Conservation (phyloP, 2,888 invertebrate genomes). For the Idaea aversata region DNA sequence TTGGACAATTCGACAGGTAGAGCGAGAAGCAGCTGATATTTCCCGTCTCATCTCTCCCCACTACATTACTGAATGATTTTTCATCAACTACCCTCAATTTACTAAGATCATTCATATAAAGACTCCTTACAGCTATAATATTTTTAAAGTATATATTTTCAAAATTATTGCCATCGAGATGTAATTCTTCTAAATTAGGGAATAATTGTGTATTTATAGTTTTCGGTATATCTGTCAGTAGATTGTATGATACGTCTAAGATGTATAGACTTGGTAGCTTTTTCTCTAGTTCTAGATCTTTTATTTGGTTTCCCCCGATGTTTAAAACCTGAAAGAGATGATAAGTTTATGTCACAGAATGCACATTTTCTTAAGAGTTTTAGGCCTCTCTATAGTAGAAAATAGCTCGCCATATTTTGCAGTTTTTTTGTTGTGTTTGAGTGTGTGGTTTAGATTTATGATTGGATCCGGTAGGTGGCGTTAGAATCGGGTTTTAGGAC, state of each 20-base stretch:
- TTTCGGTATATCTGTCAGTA: conserved; percentile 66
- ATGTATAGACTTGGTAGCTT: conserved; percentile 65
- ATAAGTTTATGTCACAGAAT: not conserved
- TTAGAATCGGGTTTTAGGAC: too few relatives aligned
- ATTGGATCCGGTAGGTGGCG: too few relatives aligned
- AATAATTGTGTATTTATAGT: conserved; percentile 61
- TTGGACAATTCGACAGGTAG: conserved; percentile 68
- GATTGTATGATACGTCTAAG: conserved; percentile 77
- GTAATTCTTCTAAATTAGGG: conserved; percentile 70
- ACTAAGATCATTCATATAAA: conserved; percentile 67
- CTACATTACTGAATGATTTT: conserved; percentile 73
- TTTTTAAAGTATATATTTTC: conserved; percentile 68
- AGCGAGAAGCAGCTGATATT: conserved; percentile 68
- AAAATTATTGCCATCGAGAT: conserved; percentile 78
- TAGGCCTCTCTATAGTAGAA: too few relatives aligned
- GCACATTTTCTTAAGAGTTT: too few relatives aligned
- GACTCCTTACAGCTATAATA: conserved; percentile 61
- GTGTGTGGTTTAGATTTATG: too few relatives aligned
- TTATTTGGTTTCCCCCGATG: conserved; percentile 70
- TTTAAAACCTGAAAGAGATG: conserved; percentile 61
- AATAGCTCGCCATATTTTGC: too few relatives aligned
- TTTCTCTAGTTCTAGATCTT: conserved; percentile 62
- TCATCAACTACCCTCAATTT: conserved; percentile 56
- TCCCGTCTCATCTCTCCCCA: conserved; percentile 52
- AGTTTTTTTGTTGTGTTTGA: too few relatives aligned